phyloP scores from a whole-genome alignment of 1,140 invertebrate species.

The Frieseomelitta varia region DNA sequence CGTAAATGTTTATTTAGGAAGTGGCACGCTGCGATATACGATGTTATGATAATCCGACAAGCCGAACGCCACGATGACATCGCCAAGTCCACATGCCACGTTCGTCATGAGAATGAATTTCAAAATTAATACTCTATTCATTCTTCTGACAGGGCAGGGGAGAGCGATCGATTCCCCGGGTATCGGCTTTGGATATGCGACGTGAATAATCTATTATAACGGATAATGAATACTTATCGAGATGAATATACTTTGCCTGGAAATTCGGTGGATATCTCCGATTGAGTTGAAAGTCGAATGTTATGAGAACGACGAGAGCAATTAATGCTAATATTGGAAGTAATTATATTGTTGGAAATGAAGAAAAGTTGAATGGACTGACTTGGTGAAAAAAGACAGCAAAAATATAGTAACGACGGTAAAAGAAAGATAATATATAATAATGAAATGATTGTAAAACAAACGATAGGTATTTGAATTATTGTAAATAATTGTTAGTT shows the following conservation, averaged over 20 bases:
- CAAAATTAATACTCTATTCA: conserved; percentile 23
- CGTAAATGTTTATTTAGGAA: conserved; percentile 65
- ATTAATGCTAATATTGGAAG: too few species aligned
- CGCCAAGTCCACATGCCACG: conserved; percentile 21
- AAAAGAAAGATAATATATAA: too few species aligned
- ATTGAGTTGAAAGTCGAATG: too few species aligned
- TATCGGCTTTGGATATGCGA: neutral
- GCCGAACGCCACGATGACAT: conserved; percentile 25
- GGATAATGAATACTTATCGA: neutral
- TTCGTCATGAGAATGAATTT: conserved; percentile 39
- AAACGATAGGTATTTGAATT: too few species aligned
- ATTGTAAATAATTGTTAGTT: too few species aligned
- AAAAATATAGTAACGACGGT: too few species aligned
- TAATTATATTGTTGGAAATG: too few species aligned
- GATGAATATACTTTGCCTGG: neutral
- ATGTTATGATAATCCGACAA: conserved; percentile 58
- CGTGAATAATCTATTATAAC: neutral
- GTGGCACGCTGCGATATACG: conserved; percentile 45
- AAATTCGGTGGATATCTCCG: neutral
- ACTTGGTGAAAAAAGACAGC: too few species aligned
- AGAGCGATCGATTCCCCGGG: neutral
- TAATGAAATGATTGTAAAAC: too few species aligned
- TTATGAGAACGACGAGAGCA: too few species aligned
- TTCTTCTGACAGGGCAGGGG: neutral
- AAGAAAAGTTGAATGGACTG: too few species aligned